Conservation (phyloP, 2,113 vertebrate genomes). For the Elachura formosa region DNA sequence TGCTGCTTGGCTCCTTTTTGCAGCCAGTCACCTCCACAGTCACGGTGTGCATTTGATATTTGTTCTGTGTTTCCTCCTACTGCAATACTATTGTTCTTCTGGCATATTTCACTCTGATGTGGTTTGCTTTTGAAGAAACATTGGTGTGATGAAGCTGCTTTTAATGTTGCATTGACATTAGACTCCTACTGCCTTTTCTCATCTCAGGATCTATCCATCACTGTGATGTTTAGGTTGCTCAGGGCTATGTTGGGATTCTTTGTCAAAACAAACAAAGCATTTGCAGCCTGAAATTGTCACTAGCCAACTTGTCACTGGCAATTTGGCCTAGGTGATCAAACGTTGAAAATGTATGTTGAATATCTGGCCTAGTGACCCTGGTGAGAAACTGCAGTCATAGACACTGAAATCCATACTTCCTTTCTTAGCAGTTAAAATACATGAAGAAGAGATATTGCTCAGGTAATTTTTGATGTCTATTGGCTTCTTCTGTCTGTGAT, state of each 20-base stretch:
- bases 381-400: background rate
- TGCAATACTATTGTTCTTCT: background rate
- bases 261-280: slow-evolving; percentile 57
- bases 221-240: slow-evolving; percentile 59
- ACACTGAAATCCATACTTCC: slow-evolving; percentile 62
- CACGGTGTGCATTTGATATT: background rate
- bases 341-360: slow-evolving; percentile 64
- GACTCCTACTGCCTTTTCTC: background rate
- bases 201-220: slow-evolving; percentile 72
- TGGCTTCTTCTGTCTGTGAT: background rate
- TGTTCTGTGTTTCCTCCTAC: background rate
- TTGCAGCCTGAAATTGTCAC: slow-evolving; percentile 79
- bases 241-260: slow-evolving; percentile 50
- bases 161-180: background rate
- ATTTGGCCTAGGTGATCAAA: slow-evolving; percentile 74
- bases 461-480: background rate
- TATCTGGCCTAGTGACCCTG: slow-evolving; percentile 68
- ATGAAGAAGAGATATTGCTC: background rate
- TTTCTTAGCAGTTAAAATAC: slow-evolving; percentile 76
- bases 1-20: background rate
- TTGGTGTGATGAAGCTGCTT: background rate
- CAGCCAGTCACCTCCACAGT: background rate
- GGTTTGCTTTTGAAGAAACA: background rate
- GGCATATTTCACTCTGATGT: background rate
- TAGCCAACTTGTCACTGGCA: slow-evolving; percentile 61